These are phyloP conservation scores for Periophthalmodon schlosseri DNA, from an alignment of 2,113 vertebrate genomes.

Conservation along the genomic window DNA sequence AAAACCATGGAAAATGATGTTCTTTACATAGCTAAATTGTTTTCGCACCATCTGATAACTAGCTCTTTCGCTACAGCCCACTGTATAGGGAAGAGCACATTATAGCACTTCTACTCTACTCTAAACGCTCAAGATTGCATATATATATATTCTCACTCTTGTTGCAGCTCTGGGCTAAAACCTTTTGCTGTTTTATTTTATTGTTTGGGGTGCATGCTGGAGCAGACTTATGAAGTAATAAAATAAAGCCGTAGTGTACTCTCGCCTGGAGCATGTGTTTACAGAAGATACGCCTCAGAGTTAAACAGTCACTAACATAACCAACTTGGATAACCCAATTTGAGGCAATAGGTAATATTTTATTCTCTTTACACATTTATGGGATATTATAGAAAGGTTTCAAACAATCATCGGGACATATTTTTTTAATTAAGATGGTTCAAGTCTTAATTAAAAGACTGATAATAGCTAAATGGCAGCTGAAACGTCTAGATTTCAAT, in stretches of 20 bases:
- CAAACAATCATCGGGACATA: no score
- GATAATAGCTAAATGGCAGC: no score
- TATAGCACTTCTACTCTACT: neutral
- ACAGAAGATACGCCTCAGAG: neutral
- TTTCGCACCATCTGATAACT: constrained; percentile 5
- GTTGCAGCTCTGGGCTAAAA: constrained; percentile 14
- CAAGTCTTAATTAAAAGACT: no score
- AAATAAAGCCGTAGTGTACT: neutral
- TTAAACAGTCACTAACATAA: neutral
- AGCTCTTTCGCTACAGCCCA: neutral
- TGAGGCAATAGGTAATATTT: neutral
- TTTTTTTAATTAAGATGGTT: no score
- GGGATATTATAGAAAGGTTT: neutral
- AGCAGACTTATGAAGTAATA: constrained; percentile 30
- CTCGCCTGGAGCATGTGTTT: neutral
- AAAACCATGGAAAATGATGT: neutral
- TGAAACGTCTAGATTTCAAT: no score
- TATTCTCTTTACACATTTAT: neutral
- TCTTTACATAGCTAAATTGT: neutral
- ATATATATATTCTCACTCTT: neutral
- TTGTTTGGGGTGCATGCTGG: constrained; percentile 9
- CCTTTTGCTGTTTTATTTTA: constrained; percentile 8
- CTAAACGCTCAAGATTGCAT: constrained; percentile 1
- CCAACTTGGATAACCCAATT: neutral
- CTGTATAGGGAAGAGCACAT: constrained; percentile 28